Base-by-base conservation (phyloP, 2,797 vertebrate genomes). In the Dryobates pubescens region DNA sequence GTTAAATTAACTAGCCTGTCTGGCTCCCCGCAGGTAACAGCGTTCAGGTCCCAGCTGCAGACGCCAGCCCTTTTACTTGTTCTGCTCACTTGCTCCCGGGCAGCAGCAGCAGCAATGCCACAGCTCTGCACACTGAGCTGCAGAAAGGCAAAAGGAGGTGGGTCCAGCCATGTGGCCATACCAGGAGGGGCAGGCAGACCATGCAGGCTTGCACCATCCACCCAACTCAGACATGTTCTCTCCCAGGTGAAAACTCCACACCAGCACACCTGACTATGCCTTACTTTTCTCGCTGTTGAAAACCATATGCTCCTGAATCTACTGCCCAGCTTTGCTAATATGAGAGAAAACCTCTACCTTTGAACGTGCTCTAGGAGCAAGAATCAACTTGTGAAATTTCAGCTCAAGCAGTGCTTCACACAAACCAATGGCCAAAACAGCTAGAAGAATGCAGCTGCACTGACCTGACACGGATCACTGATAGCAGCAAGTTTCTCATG, bases 351-450 rank as follows among this genome's bases (percentile, higher is more conserved):
- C 72, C 58, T 94, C 84, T 73, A 89, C 79, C 90, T 94, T 89
- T 94, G 87, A 96, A 94, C 85, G 93, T 61, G 45, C 43, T 83
- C 34, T 64, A 78, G 54, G 47, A 92, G 87, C 92, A 95, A 95
- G 89, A 95, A 96, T 38, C 76, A 62, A 94, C 94, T 86, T 93
- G 92, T 81, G 80, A 90, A 86, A 86, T 70, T 86, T 82, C 84
- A 86, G 76, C 86, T 88, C 38, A 45, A 86, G 76, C 41, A 79
- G 26, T 57, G 73, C 34, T 76, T 88, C 43, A 74, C 38, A 69
- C 8, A 82, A 73, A 86, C 75, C n/a, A 82, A 78, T 83, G 85
- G 71, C 70, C 84, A 93, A 54, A 92, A 56, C 30, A 90, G 67
- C n/a, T 34, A 67, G 43, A 56, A 59, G 47, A 86, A 84, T 8